phyloP scores from a whole-genome alignment of 1,140 invertebrate species.

The Formica selysi region DNA sequence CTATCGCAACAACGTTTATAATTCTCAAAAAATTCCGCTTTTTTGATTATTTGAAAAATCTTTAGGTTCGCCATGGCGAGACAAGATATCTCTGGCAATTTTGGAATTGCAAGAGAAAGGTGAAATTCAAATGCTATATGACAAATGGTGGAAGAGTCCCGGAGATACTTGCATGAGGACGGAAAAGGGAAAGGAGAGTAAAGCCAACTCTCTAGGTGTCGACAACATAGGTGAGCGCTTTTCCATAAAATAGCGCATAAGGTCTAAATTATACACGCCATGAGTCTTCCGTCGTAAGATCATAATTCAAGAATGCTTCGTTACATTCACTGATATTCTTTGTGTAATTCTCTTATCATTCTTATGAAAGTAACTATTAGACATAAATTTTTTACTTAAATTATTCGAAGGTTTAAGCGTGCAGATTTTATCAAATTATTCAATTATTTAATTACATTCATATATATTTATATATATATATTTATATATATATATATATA shows the following conservation, averaged over 20 bases:
- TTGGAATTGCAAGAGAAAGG: constrained; percentile 92
- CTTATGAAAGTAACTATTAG: not conserved
- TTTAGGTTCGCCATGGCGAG: constrained; percentile 91
- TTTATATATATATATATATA: too few relatives aligned
- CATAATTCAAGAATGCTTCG: not conserved
- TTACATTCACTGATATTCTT: constrained; percentile 14
- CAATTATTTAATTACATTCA: not conserved
- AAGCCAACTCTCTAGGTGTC: constrained; percentile 93
- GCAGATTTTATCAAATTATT: not conserved
- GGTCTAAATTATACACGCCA: constrained; percentile 46
- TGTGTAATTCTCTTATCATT: constrained; percentile 10
- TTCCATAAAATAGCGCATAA: constrained; percentile 17
- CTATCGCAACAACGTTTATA: not conserved
- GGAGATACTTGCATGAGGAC: constrained; percentile 89
- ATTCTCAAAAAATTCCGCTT: constrained; percentile 19
- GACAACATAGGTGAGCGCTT: constrained; percentile 91
- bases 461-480: too few relatives aligned
- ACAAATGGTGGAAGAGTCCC: constrained; percentile 92
- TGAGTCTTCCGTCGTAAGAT: constrained; percentile 13
- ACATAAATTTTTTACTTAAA: not conserved
- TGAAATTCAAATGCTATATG: constrained; percentile 90
- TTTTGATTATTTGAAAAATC: too few relatives aligned
- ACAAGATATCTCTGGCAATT: constrained; percentile 92
- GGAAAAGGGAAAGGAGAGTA: constrained; percentile 90
- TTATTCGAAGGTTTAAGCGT: too few relatives aligned